Conservation (phyloP, 2,888 invertebrate genomes). For the Hipparchia sbordonii region DNA sequence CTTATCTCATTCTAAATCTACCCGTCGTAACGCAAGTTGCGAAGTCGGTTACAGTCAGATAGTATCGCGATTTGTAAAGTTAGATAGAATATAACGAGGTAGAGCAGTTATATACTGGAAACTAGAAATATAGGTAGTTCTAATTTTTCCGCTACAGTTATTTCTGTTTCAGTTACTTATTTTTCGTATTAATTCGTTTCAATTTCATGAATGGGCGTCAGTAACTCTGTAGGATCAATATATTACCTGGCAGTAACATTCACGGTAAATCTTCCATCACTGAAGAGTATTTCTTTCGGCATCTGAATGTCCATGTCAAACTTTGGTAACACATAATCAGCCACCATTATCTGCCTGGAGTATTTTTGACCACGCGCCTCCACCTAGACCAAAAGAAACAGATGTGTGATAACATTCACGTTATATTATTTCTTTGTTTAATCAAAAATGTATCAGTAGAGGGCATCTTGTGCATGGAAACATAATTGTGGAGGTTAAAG, state of each 20-base stretch:
- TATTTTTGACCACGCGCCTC: constrained; percentile 82
- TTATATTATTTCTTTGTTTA: constrained; percentile 4
- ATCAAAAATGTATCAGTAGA: constrained; percentile 16
- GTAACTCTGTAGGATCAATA: constrained; percentile 18
- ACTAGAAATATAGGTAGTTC: constrained; percentile 2
- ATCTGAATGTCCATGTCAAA: constrained; percentile 94
- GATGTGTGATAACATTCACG: not conserved
- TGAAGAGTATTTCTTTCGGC: constrained; percentile 91
- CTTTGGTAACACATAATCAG: constrained; percentile 96
- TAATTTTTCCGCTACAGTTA: constrained; percentile 13
- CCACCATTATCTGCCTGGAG: constrained; percentile 90
- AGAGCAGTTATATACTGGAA: constrained; percentile 14
- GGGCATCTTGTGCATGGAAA: constrained; percentile 13
- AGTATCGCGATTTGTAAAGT: constrained; percentile 6
- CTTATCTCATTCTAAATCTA: too few relatives aligned
- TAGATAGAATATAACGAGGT: constrained; percentile 1
- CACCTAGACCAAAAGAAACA: constrained; percentile 53
- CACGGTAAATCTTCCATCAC: constrained; percentile 89
- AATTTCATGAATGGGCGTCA: constrained; percentile 31
- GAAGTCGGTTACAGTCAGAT: constrained; percentile 5
- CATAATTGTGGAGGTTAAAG: constrained; percentile 28
- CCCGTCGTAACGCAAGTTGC: not conserved
- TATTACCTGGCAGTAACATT: constrained; percentile 91
- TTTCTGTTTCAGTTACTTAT: not conserved
- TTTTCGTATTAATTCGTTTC: constrained; percentile 18